Evolutionary conservation across 2,797 vertebrate genomes (phyloP).

Genomic region (Coregonus ussuriensis): DNA sequence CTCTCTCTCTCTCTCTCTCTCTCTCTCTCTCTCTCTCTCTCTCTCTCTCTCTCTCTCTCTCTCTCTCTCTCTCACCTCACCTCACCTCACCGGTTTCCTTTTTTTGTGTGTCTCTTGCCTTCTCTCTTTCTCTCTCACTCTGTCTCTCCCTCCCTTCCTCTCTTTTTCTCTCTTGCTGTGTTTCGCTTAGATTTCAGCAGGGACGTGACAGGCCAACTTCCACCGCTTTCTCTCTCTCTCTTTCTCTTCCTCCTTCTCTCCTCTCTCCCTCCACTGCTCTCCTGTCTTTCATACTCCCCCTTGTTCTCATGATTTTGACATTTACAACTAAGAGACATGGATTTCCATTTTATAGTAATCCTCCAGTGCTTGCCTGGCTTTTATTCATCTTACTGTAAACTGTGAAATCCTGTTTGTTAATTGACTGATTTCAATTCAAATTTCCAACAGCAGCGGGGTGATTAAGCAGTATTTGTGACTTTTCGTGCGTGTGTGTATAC

Average conservation of each 20-base stretch:
- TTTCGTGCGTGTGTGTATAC: too few species aligned
- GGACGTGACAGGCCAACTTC: slow-evolving; percentile 12
- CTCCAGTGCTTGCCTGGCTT: slow-evolving; percentile 29
- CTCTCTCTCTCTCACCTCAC: background rate
- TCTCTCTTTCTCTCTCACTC: slow-evolving; percentile 46
- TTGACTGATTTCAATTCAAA: slow-evolving; percentile 63
- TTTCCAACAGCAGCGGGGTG: slow-evolving; percentile 37
- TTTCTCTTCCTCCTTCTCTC: too few species aligned
- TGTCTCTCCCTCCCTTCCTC: background rate
- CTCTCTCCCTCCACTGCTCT: background rate
- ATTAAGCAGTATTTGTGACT: slow-evolving; percentile 35
- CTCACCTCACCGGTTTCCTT: too few species aligned
- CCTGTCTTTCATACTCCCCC: slow-evolving; percentile 21
- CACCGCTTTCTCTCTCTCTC: background rate
- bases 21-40: too few species aligned
- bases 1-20: background rate
- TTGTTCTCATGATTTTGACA: slow-evolving; percentile 39
- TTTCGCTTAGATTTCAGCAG: slow-evolving; percentile 48
- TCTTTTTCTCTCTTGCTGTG: slow-evolving; percentile 11
- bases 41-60: background rate
- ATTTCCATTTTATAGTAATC: slow-evolving; percentile 25
- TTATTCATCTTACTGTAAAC: slow-evolving; percentile 53
- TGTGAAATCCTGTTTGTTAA: slow-evolving; percentile 67
- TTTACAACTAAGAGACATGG: slow-evolving; percentile 38
- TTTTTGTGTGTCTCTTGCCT: slow-evolving; percentile 46